These are phyloP conservation scores for Hemicordylus capensis DNA, from an alignment of 2,113 vertebrate genomes.

Conservation along the genomic window DNA sequence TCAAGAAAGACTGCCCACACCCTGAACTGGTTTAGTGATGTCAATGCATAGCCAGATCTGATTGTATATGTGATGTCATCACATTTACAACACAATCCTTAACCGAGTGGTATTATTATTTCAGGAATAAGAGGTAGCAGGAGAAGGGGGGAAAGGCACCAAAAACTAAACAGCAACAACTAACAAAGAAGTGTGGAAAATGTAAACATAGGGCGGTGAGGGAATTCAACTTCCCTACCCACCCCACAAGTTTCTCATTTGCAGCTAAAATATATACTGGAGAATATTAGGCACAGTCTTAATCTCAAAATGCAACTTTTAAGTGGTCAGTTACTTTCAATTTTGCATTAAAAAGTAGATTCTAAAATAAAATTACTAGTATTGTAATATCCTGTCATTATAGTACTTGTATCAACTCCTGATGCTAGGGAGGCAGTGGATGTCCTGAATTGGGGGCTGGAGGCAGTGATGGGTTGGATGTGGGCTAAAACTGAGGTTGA, in stretches of 20 bases:
- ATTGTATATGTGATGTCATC: background rate
- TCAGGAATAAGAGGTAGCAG: background rate
- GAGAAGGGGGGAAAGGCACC: background rate
- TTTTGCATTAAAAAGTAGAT: background rate
- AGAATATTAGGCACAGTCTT: background rate
- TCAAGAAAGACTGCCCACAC: background rate
- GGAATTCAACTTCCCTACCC: no score
- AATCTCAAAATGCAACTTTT: background rate
- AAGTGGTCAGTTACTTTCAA: background rate
- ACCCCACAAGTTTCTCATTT: no score
- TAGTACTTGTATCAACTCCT: no score
- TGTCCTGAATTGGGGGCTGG: no score
- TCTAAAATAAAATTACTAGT: conserved; percentile 1
- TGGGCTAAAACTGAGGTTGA: no score
- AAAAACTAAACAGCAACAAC: background rate
- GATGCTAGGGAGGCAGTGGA: no score
- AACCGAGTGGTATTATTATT: background rate
- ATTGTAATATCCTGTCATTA: background rate
- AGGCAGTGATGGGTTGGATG: no score
- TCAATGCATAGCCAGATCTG: background rate
- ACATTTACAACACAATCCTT: background rate
- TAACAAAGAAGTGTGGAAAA: background rate
- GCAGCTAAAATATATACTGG: background rate
- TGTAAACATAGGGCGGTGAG: background rate
- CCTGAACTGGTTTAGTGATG: background rate